Percentiles rank a stretch among this genome's conserved stretches.
Conservation (phyloP, 2,888 invertebrate species). For the Augiades crinisus region DNA sequence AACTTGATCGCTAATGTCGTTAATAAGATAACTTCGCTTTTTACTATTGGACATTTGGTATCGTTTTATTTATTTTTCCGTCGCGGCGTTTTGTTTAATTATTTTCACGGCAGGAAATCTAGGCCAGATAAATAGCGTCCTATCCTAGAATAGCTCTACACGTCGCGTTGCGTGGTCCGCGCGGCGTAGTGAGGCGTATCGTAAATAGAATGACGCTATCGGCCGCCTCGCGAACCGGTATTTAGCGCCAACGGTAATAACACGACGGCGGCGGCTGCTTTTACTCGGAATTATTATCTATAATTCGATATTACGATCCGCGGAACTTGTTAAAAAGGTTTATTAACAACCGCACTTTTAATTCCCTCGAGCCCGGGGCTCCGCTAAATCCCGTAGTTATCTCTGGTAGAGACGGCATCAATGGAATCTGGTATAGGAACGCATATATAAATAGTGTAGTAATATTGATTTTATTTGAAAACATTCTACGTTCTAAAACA, state of each 20-base stretch:
- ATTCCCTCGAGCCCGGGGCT: background rate
- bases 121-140: slow-evolving; percentile 58
- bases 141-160: slow-evolving; percentile 57
- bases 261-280: slow-evolving; percentile 13
- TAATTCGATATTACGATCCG: slow-evolving; percentile 15
- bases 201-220: slow-evolving; percentile 57
- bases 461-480: too few relatives aligned
- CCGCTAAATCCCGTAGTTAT: too few relatives aligned
- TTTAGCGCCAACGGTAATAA: slow-evolving; percentile 29
- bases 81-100: slow-evolving; percentile 32
- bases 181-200: slow-evolving; percentile 59
- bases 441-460: too few relatives aligned
- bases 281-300: slow-evolving; percentile 21
- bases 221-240: slow-evolving; percentile 35
- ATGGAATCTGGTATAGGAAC: too few relatives aligned
- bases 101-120: slow-evolving; percentile 55
- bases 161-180: slow-evolving; percentile 50
- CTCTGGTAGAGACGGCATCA: too few relatives aligned
- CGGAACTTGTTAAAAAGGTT: slow-evolving; percentile 6
- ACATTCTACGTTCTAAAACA: too few relatives aligned
- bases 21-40: slow-evolving; percentile 2
- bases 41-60: slow-evolving; percentile 8
- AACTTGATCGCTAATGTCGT: slow-evolving; percentile 9
- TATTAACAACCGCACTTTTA: background rate
- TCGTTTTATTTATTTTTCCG: slow-evolving; percentile 29